Percentiles rank a stretch among this genome's conserved stretches.
These are phyloP conservation scores for Erpetoichthys calabaricus DNA, from an alignment of 2,797 vertebrate species.

Conservation along the genomic window DNA sequence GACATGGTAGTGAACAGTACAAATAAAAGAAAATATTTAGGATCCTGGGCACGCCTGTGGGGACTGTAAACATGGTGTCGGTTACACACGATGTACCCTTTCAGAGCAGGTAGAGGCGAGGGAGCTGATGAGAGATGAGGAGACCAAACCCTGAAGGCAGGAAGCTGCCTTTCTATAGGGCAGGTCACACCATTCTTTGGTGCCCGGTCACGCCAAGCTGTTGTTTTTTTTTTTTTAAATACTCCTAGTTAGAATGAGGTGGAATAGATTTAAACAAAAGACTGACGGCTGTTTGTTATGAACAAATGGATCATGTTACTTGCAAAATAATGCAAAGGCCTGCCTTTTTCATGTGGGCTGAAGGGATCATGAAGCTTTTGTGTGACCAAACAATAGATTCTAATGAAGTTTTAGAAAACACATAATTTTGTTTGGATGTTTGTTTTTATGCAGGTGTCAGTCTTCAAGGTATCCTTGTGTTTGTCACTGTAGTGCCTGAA, in stretches of 20 bases:
- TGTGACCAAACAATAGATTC: no score
- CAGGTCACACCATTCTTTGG: not conserved
- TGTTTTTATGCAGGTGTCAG: no score
- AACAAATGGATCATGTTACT: no score
- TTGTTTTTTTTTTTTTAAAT: not conserved
- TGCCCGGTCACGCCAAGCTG: not conserved
- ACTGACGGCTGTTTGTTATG: no score
- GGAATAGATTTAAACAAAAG: not conserved
- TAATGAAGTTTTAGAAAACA: no score
- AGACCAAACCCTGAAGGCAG: constrained; percentile 1
- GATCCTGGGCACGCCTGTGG: not conserved
- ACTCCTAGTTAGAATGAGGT: not conserved
- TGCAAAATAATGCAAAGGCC: no score
- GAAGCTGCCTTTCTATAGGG: not conserved
- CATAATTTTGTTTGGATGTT: no score
- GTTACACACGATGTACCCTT: not conserved
- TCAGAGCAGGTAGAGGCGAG: not conserved
- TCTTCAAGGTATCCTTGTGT: no score
- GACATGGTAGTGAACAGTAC: no score
- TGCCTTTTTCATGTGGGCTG: no score
- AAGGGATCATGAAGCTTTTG: no score
- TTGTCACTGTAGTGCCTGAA: no score
- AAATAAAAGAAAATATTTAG: not conserved
- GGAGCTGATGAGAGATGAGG: not conserved
- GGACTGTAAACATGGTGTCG: constrained; percentile 4